Percentiles rank a stretch among this genome's conserved stretches.
phyloP scores from a whole-genome alignment of 2,888 invertebrate genomes.

The Drosophila neonasuta region DNA sequence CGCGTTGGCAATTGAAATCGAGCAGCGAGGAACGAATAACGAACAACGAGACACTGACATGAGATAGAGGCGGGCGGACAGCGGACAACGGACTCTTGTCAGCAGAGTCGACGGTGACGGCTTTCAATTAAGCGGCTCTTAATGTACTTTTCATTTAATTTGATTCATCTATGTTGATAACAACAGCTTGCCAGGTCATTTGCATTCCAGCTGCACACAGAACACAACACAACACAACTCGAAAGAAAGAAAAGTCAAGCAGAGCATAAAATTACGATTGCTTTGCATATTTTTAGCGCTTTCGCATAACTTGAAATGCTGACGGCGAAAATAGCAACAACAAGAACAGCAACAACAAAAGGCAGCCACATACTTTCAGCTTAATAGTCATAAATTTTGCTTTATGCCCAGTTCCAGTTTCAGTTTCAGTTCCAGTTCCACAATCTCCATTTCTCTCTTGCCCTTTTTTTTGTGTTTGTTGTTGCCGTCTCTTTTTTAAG shows the following conservation, averaged over 20 bases:
- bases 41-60: not conserved
- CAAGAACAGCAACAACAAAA: constrained; percentile 7
- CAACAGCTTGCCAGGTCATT: constrained; percentile 50
- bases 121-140: constrained; percentile 64
- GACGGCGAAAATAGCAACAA: constrained; percentile 64
- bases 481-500: constrained; percentile 22
- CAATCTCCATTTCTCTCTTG: constrained; percentile 3
- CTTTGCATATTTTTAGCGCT: constrained; percentile 73
- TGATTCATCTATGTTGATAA: constrained; percentile 71
- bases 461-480: not conserved
- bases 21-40: constrained; percentile 1
- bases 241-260: constrained; percentile 18
- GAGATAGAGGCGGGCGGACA: not conserved
- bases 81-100: constrained; percentile 17
- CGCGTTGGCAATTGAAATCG: constrained; percentile 33
- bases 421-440: constrained; percentile 7
- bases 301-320: constrained; percentile 66
- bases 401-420: constrained; percentile 22
- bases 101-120: constrained; percentile 12
- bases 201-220: constrained; percentile 40
- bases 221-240: not conserved
- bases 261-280: constrained; percentile 72
- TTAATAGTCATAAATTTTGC: constrained; percentile 75
- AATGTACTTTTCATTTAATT: constrained; percentile 67
- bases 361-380: constrained; percentile 72